Conservation (phyloP, 2,113 vertebrate species). For the Takifugu flavidus region DNA sequence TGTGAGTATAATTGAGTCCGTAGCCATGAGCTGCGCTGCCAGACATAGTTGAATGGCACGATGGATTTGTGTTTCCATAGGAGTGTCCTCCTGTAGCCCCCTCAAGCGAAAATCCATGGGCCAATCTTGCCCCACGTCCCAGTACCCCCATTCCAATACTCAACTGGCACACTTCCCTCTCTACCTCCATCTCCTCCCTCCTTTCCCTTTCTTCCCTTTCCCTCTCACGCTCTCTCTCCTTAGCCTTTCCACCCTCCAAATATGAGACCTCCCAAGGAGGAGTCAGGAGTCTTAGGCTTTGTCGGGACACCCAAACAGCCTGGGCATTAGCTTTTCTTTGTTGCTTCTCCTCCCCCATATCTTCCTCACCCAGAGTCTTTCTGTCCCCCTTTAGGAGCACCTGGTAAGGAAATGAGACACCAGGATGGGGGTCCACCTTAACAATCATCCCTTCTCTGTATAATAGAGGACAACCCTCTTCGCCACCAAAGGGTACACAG, state of each 20-base stretch:
- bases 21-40: slow-evolving; percentile 21
- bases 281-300: slow-evolving; percentile 81
- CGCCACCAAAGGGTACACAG: slow-evolving; percentile 81
- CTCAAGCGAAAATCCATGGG: slow-evolving; percentile 54
- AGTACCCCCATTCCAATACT: slow-evolving; percentile 79
- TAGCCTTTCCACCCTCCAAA: slow-evolving; percentile 64
- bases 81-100: slow-evolving; percentile 44
- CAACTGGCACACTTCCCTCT: slow-evolving; percentile 83
- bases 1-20: slow-evolving; percentile 36
- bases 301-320: slow-evolving; percentile 81
- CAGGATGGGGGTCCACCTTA: slow-evolving; percentile 80
- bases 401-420: slow-evolving; percentile 83
- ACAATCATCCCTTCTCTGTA: slow-evolving; percentile 82
- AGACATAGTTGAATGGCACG: slow-evolving; percentile 47
- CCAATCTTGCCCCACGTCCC: slow-evolving; percentile 42
- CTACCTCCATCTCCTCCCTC: slow-evolving; percentile 75
- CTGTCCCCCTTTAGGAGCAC: slow-evolving; percentile 68
- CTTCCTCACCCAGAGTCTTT: slow-evolving; percentile 23
- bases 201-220: slow-evolving; percentile 77
- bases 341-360: slow-evolving; percentile 43
- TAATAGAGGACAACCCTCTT: slow-evolving; percentile 69
- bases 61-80: slow-evolving; percentile 50
- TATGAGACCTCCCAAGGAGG: slow-evolving; percentile 79
- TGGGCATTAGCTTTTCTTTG: slow-evolving; percentile 57
- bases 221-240: slow-evolving; percentile 64